Percentiles rank a stretch among this genome's conserved stretches.
Evolutionary conservation across 1,140 invertebrate species (phyloP).

Genomic region (Mesaphorura yosii): DNA sequence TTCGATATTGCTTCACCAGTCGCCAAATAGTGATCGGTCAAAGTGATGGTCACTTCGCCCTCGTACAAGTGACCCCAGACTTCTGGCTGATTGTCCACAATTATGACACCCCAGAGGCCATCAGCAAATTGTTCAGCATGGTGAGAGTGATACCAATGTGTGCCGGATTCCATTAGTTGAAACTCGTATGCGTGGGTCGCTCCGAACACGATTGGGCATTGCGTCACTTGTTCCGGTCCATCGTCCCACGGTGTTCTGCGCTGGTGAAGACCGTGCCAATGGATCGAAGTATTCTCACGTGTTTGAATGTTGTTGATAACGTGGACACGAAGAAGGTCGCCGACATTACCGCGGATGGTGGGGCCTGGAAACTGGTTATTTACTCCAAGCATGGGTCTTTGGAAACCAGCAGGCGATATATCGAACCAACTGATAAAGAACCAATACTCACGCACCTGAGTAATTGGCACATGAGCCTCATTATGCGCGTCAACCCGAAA

Average conservation of each 20-base stretch:
- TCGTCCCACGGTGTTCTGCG: slow-evolving; percentile 7
- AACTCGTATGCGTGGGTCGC: slow-evolving; percentile 4
- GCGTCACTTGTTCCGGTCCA: slow-evolving; percentile 10
- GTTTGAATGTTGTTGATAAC: slow-evolving; percentile 13
- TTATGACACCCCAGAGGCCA: slow-evolving; percentile 14
- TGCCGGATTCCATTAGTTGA: not conserved
- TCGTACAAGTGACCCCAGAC: slow-evolving; percentile 9
- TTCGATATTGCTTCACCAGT: not conserved
- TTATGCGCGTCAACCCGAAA: too few relatives aligned
- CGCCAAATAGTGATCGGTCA: slow-evolving; percentile 15
- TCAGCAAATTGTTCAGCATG: slow-evolving; percentile 11
- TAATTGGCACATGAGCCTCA: too few relatives aligned
- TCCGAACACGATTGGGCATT: slow-evolving; percentile 10
- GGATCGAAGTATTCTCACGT: slow-evolving; percentile 5
- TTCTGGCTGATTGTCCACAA: slow-evolving; percentile 8
- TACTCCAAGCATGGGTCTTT: slow-evolving; percentile 1
- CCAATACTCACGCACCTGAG: too few relatives aligned
- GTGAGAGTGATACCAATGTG: slow-evolving; percentile 21
- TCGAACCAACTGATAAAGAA: too few relatives aligned
- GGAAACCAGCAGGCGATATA: slow-evolving; percentile 16
- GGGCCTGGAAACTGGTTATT: slow-evolving; percentile 14
- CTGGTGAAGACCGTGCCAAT: slow-evolving; percentile 19
- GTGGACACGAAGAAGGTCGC: slow-evolving; percentile 7
- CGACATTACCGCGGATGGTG: slow-evolving; percentile 2
- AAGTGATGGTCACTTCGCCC: slow-evolving; percentile 8